A percentile compares a stretch with the other conserved stretches of the same genome.
Conservation (phyloP, 2,113 vertebrate species). For the Charadrius vociferus region DNA sequence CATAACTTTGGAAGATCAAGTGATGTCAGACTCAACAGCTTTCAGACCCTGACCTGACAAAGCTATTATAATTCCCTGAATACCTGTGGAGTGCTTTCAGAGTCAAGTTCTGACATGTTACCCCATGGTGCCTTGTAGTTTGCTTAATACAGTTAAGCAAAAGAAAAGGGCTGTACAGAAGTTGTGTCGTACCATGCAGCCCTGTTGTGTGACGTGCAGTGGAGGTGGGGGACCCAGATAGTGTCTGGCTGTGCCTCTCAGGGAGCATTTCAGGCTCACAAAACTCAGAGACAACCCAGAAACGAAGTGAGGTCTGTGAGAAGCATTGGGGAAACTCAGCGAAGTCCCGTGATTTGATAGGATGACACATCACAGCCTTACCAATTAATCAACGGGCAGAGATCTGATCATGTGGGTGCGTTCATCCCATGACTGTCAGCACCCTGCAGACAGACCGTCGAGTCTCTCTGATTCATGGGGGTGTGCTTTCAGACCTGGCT, state of each 20-base stretch:
- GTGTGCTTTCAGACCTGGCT: background rate
- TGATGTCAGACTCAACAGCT: background rate
- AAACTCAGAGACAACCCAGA: background rate
- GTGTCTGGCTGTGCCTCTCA: background rate
- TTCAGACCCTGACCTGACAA: background rate
- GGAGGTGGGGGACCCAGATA: rapidly evolving
- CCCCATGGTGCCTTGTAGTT: background rate
- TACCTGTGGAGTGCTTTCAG: background rate
- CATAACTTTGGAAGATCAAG: background rate
- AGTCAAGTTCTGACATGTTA: background rate
- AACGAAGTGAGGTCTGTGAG: background rate
- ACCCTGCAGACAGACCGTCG: background rate
- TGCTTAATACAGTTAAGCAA: background rate
- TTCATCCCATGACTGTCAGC: background rate
- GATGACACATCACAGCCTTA: background rate
- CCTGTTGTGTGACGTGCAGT: rapidly evolving
- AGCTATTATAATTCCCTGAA: conserved; percentile 17
- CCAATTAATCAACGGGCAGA: background rate
- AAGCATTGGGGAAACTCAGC: rapidly evolving
- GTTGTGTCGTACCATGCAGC: background rate
- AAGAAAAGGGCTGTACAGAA: background rate
- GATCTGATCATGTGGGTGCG: background rate
- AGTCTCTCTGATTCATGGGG: background rate
- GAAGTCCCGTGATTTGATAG: background rate
- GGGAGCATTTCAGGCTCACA: background rate